phyloP scores from a whole-genome alignment of 2,113 vertebrate species.

The Copsychus sechellarum region DNA sequence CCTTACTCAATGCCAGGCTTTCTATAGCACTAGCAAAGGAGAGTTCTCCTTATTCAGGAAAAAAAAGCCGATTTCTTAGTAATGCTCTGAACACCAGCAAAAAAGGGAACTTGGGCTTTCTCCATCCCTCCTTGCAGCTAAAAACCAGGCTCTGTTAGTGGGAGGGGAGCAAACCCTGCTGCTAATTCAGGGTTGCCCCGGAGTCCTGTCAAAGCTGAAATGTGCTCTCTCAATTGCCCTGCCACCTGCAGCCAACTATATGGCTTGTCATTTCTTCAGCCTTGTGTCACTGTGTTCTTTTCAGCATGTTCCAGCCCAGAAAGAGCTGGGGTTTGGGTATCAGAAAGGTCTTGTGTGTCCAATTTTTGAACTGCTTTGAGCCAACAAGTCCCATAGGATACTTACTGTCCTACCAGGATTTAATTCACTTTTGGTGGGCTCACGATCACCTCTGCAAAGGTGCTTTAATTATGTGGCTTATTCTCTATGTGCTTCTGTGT shows the following conservation, averaged over 20 bases:
- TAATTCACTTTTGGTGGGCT: neutral
- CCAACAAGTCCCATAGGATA: neutral
- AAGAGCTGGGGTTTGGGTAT: neutral
- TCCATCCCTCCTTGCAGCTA: neutral
- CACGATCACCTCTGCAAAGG: neutral
- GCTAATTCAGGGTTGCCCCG: neutral
- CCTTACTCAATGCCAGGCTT: neutral
- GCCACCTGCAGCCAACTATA: neutral
- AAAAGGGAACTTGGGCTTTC: neutral
- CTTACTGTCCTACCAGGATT: neutral
- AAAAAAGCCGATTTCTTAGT: neutral
- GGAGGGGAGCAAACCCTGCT: neutral
- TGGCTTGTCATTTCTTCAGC: neutral
- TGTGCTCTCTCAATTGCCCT: neutral
- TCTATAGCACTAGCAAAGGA: neutral
- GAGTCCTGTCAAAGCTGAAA: neutral
- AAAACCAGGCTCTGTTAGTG: neutral
- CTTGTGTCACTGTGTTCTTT: neutral
- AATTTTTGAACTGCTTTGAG: neutral
- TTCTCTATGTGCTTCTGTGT: neutral
- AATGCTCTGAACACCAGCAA: neutral
- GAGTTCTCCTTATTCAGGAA: neutral
- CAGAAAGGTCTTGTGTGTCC: neutral
- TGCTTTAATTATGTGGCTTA: neutral
- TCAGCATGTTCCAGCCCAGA: neutral